Conservation (phyloP, 2,888 invertebrate genomes). For the Acheta domesticus region DNA sequence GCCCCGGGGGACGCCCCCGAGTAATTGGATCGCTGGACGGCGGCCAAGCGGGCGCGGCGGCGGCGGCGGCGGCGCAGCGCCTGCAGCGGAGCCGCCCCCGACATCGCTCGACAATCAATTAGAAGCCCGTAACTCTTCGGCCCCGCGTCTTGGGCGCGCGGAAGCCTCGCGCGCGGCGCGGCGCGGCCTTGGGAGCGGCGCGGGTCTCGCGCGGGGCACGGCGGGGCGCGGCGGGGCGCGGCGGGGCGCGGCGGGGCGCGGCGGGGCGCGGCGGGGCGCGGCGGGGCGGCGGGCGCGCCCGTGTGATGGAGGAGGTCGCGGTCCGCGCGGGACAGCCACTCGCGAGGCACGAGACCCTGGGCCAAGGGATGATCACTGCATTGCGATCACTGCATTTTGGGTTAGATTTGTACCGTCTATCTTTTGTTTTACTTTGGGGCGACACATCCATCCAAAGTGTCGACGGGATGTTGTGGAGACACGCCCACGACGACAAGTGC, state of each 20-base stretch:
- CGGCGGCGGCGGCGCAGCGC: background rate
- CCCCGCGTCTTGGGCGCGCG: background rate
- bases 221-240: background rate
- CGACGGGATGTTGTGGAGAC: too few species aligned
- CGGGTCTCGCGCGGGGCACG: background rate
- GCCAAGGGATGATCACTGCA: too few species aligned
- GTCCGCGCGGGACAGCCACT: background rate
- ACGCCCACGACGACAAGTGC: too few species aligned
- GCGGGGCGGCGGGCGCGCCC: background rate
- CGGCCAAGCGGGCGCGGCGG: background rate
- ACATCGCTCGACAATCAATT: conserved; percentile 9
- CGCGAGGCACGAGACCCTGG: background rate
- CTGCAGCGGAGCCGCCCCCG: background rate
- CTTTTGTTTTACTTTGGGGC: too few species aligned
- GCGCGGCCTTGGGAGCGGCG: background rate
- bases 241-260: background rate
- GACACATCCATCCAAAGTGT: too few species aligned
- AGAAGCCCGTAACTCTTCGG: background rate
- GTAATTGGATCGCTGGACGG: conserved; percentile 1
- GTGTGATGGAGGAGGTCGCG: background rate
- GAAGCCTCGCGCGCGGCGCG: too few species aligned
- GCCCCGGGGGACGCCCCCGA: background rate
- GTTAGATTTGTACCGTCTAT: too few species aligned
- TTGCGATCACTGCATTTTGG: too few species aligned
- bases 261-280: background rate